Evolutionary conservation across 2,113 vertebrate genomes (phyloP).

Genomic region (Forbesichthys papilliferus): DNA sequence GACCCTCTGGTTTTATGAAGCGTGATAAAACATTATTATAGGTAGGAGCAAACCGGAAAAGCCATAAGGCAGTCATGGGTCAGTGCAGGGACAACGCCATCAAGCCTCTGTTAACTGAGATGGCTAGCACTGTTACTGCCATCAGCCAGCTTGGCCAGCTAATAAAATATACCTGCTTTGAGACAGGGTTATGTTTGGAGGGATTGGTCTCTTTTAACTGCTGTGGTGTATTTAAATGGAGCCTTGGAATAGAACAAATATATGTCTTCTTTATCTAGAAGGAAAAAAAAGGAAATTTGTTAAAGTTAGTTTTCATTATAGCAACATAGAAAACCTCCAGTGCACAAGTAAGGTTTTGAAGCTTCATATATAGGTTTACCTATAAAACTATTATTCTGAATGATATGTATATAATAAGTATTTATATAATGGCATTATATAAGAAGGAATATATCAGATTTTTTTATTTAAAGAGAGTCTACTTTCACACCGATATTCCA

Average conservation of each 20-base stretch:
- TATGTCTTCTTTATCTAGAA: too few species aligned
- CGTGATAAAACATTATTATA: slow-evolving; percentile 49
- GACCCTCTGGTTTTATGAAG: slow-evolving; percentile 40
- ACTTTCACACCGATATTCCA: too few species aligned
- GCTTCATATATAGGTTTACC: too few species aligned
- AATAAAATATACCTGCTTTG: slow-evolving; percentile 45
- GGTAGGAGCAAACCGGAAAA: slow-evolving; percentile 42
- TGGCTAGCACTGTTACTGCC: slow-evolving; percentile 41
- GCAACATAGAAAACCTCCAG: too few species aligned
- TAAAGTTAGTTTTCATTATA: too few species aligned
- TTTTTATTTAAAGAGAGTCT: too few species aligned
- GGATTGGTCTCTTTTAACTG: slow-evolving; percentile 21
- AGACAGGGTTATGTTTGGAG: not conserved
- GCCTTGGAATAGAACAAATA: not conserved
- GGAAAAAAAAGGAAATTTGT: too few species aligned
- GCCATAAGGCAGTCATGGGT: slow-evolving; percentile 44
- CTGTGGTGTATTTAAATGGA: slow-evolving; percentile 12
- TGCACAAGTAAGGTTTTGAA: too few species aligned
- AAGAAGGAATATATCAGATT: not conserved
- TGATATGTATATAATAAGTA: too few species aligned
- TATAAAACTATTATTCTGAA: too few species aligned
- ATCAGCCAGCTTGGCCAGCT: slow-evolving; percentile 45
- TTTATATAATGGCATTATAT: too few species aligned
- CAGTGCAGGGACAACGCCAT: slow-evolving; percentile 48
- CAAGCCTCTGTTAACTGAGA: slow-evolving; percentile 54